These are phyloP conservation scores for Pogonocherus hispidulus DNA, from an alignment of 2,888 invertebrate species.

Conservation along the genomic window DNA sequence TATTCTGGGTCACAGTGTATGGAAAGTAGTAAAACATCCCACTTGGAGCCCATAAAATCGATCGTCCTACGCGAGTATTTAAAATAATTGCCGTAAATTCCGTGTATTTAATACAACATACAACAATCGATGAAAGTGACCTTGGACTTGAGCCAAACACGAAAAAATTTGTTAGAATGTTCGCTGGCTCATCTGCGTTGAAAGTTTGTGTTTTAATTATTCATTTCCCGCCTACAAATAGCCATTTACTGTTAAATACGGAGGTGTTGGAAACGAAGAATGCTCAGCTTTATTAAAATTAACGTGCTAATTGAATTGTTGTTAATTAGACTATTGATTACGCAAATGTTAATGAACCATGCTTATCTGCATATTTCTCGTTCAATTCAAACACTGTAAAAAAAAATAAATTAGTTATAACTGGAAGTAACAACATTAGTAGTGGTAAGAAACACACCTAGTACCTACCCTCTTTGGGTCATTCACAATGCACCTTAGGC, in stretches of 20 bases:
- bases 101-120: slow-evolving; percentile 6
- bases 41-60: slow-evolving; percentile 7
- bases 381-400: no score
- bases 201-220: slow-evolving; percentile 5
- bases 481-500: no score
- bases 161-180: slow-evolving; percentile 1
- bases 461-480: no score
- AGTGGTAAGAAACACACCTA: no score
- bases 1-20: no score
- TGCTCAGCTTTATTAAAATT: not conserved
- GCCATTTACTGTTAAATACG: not conserved
- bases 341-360: not conserved
- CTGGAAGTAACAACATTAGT: no score
- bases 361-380: no score
- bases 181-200: not conserved
- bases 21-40: slow-evolving; percentile 11
- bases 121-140: slow-evolving; percentile 21
- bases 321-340: not conserved
- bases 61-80: slow-evolving; percentile 4
- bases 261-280: not conserved
- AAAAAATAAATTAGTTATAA: no score
- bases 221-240: not conserved
- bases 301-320: not conserved
- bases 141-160: slow-evolving; percentile 26
- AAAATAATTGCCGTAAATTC: slow-evolving; percentile 23